Evolutionary conservation across 2,888 invertebrate genomes (phyloP), one percentile per base, ranked within the genome.

Genomic region (Cepaea hortensis): DNA sequence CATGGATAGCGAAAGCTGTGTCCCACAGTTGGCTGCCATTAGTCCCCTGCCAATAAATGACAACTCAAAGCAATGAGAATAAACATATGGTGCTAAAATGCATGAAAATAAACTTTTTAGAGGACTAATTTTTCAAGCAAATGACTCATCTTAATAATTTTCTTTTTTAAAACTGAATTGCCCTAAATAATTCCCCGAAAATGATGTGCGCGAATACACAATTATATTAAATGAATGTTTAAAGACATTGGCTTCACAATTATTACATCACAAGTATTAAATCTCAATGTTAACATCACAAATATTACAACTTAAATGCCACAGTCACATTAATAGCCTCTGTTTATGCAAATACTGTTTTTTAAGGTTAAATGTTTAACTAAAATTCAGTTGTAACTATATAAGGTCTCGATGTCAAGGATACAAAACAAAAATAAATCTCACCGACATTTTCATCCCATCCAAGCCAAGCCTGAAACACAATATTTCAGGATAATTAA

Each of bases 21-120:
- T 93, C 93, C 93, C 93, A 93, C 65, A 93, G 83, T 88, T 93
- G 93, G 13, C 92, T 92, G 0, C 93, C 93, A 88, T 93, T 93
- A 3, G 93, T 93, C 9, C 93, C 93, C 92, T 92, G 88, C 73
- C 75, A 48, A 84, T 55, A 50, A 55, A 86, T n/a, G 70, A 46
- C 23, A 20, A 3, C 18, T 18, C 18, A 7, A 68, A 20, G 20
- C 68, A n/a, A 68, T 18, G 13, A 68, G n/a, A 20, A 68, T 11
- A 68, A 3, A 18, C 1, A 65, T 11, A 68, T 18, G 1, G n/a
- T 68, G 18, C 68, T 20, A 15, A n/a, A 68, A 11, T 20, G 68
- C 6, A 55, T 55, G 6, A 55, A 55, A 55, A 55, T 55, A 55
- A 55, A 55, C 1, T 55, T 55, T 6, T 6, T 9, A 0, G 0